These are phyloP conservation scores for Drosophila colorata DNA, from an alignment of 2,888 invertebrate species.

Conservation along the genomic window DNA sequence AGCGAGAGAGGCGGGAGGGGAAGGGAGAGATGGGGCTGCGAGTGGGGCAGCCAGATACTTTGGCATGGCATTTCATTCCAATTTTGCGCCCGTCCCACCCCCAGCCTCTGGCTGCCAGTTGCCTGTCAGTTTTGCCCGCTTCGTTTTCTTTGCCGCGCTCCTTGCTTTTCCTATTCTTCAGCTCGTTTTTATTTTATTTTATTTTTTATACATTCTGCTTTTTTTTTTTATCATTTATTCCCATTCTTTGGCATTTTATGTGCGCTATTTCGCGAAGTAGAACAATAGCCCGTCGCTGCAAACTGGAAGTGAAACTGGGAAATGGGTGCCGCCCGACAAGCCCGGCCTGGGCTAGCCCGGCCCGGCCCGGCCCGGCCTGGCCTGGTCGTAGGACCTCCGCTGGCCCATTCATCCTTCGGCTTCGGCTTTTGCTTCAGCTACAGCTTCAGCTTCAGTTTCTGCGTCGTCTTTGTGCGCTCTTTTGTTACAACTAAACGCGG, in stretches of 20 bases:
- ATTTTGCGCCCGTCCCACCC: conserved; percentile 28
- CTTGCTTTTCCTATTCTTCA: conserved; percentile 17
- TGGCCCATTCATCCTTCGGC: conserved; percentile 34
- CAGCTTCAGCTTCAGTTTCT: conserved; percentile 24
- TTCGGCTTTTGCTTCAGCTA: conserved; percentile 12
- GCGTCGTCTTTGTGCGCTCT: conserved; percentile 45
- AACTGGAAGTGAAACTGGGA: conserved; percentile 15
- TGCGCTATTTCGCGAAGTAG: conserved; percentile 79
- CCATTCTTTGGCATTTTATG: conserved; percentile 78
- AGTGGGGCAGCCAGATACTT: conserved; percentile 41
- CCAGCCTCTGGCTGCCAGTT: conserved; percentile 64
- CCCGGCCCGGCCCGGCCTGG: conserved; percentile 2
- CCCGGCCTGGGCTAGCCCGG: conserved; percentile 3
- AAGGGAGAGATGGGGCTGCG: not conserved
- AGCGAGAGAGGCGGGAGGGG: not conserved
- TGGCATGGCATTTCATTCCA: conserved; percentile 63
- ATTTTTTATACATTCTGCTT: not conserved
- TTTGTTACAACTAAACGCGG: conserved; percentile 66
- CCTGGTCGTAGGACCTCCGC: conserved; percentile 37
- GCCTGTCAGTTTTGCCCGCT: conserved; percentile 70
- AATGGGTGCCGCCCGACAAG: not conserved
- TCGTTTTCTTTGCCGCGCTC: conserved; percentile 26
- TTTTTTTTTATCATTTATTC: conserved; percentile 72
- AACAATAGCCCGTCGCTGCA: conserved; percentile 66
- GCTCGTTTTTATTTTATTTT: not conserved